Evolutionary conservation across 2,888 invertebrate genomes (phyloP), one percentile per base, ranked within the genome.

Genomic region (Hirtodrosophila histrioides): DNA sequence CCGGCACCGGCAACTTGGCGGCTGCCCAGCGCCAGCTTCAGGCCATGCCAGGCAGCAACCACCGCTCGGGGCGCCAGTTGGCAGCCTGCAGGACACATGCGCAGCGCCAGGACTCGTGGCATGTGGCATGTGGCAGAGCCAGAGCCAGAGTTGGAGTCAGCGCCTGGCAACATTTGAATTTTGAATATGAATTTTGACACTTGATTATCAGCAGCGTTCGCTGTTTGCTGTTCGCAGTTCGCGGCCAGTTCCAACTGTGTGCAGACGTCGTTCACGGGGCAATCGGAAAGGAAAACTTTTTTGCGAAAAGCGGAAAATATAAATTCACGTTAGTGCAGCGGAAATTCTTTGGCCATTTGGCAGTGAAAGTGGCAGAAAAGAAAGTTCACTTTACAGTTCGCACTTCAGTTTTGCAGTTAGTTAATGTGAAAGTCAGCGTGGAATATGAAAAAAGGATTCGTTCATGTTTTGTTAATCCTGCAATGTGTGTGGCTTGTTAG

Each of bases 141-240:
- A 29, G n/a, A 12, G 56, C 12, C 48, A 33, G 36, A 46, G 48
- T 64, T 44, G 40, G n/a, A 46, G 63, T 54, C 43, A 56, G 56
- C 55, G 73, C 55, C 62, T 51, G 78, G 83, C 78, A 69, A 49
- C 79, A 69, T 84, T 85, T 84, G 86, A 86, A 79, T 84, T 86
- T 86, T 77, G 84, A 85, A 85, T 86, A 84, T 86, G 80, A 86
- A 80, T 86, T 85, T 86, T 86, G 85, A 86, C 85, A 86, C 84
- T 85, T 85, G 84, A 86, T 86, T 85, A 85, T 85, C 86, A 85
- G 81, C 77, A 63, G 58, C 41, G 66, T 49, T 69, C 70, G 69
- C 73, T 66, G 66, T 49, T 69, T 66, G 69, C 73, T 66, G 17
- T 17, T 17, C 70, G 69, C 73, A 69, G 84, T 86, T 64, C 71